Conservation (phyloP, 2,888 invertebrate genomes). For the Synergus laeviventris region DNA sequence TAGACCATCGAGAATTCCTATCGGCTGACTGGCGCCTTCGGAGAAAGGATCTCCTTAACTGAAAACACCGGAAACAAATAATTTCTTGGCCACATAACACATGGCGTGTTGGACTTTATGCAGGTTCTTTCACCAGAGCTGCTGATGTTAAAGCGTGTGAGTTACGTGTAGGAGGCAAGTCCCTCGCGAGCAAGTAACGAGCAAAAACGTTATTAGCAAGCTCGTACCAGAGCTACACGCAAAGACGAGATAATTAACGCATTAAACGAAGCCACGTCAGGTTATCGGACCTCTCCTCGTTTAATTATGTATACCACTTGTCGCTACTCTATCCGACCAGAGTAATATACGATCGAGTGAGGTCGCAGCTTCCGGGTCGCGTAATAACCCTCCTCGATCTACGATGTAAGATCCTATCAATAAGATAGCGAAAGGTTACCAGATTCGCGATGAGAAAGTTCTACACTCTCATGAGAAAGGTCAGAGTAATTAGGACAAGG, state of each 20-base stretch:
- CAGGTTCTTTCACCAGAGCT: constrained; percentile 51
- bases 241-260: constrained; percentile 49
- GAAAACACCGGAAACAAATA: constrained; percentile 38
- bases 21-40: constrained; percentile 29
- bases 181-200: constrained; percentile 51
- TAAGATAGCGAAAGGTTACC: constrained; percentile 22
- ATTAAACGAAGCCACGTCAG: constrained; percentile 43
- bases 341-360: constrained; percentile 44
- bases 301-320: constrained; percentile 47
- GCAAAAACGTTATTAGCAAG: constrained; percentile 62
- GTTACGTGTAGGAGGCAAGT: constrained; percentile 64
- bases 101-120: constrained; percentile 45
- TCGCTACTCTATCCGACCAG: constrained; percentile 43
- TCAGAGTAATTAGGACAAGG: background rate
- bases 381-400: constrained; percentile 41
- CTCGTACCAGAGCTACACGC: constrained; percentile 51
- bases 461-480: background rate
- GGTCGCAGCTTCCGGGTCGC: constrained; percentile 46
- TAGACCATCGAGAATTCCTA: constrained; percentile 1
- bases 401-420: constrained; percentile 12
- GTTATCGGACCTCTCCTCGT: constrained; percentile 48
- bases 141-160: constrained; percentile 55
- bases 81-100: constrained; percentile 28
- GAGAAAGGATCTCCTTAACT: constrained; percentile 22
- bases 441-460: constrained; percentile 9